Conservation (phyloP, 1,140 invertebrate genomes). For the Drosophila grimshawi region DNA sequence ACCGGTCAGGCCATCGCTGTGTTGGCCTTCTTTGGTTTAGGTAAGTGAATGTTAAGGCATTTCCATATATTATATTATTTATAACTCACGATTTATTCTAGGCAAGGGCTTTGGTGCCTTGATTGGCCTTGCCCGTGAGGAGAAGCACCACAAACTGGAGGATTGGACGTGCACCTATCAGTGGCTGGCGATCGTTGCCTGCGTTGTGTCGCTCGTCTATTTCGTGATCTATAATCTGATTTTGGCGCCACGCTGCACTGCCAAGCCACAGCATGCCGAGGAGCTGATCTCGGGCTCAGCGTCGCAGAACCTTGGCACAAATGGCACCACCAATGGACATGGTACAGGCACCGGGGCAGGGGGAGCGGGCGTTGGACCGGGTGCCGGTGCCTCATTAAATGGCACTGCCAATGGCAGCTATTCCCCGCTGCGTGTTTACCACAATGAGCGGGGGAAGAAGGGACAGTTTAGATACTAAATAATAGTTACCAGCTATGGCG, state of each 20-base stretch:
- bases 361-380: constrained; percentile 16
- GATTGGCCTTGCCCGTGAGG: constrained; percentile 86
- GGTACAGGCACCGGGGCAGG: constrained; percentile 58
- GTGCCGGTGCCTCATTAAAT: constrained; percentile 62
- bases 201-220: constrained; percentile 87
- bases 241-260: constrained; percentile 89
- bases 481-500: constrained; percentile 9
- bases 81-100: constrained; percentile 56
- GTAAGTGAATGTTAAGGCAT: constrained; percentile 64
- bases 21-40: constrained; percentile 92
- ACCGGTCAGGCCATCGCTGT: constrained; percentile 93
- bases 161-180: constrained; percentile 85
- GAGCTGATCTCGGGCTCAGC: constrained; percentile 84
- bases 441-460: constrained; percentile 90
- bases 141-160: constrained; percentile 63
- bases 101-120: constrained; percentile 89
- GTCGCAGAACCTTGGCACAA: constrained; percentile 84
- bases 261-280: constrained; percentile 86
- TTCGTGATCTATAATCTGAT: constrained; percentile 89
- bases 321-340: constrained; percentile 50
- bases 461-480: constrained; percentile 91
- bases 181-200: constrained; percentile 87
- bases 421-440: constrained; percentile 90
- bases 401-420: constrained; percentile 87
- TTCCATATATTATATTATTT: background rate